Percentiles rank a stretch among this genome's conserved stretches.
phyloP scores from a whole-genome alignment of 2,113 vertebrate genomes.

The Oenanthe melanoleuca region DNA sequence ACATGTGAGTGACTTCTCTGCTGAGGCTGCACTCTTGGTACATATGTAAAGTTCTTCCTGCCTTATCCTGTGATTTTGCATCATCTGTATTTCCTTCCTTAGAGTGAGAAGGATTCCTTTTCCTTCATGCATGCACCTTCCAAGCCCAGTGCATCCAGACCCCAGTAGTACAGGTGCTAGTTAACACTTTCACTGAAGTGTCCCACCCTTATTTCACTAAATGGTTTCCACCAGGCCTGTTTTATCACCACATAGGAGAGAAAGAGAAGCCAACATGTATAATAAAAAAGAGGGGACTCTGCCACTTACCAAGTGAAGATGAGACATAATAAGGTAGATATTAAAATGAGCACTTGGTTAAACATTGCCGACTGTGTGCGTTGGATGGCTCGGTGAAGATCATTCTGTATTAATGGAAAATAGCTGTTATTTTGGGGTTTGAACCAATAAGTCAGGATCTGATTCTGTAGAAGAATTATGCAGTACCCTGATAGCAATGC shows the following conservation, averaged over 20 bases:
- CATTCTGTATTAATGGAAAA: slow-evolving; percentile 78
- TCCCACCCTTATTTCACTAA: neutral
- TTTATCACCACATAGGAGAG: neutral
- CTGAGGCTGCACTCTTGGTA: neutral
- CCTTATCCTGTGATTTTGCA: neutral
- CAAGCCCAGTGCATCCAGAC: neutral
- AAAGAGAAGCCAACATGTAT: neutral
- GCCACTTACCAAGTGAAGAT: slow-evolving; percentile 87
- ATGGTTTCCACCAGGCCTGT: neutral
- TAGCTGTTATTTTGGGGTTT: neutral
- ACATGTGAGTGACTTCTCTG: neutral
- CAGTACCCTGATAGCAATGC: neutral
- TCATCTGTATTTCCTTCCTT: neutral
- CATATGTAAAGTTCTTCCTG: rapidly evolving
- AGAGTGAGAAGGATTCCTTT: neutral
- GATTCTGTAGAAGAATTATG: neutral
- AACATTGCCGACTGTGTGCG: slow-evolving; percentile 88
- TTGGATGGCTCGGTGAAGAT: slow-evolving; percentile 87
- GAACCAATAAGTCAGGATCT: neutral
- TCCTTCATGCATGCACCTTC: neutral
- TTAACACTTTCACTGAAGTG: neutral
- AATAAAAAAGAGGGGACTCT: neutral
- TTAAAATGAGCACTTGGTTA: slow-evolving; percentile 88
- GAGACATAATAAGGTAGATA: slow-evolving; percentile 86
- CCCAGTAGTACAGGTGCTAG: neutral